phyloP scores from a whole-genome alignment of 2,888 invertebrate genomes.

The Amaurobius ferox region DNA sequence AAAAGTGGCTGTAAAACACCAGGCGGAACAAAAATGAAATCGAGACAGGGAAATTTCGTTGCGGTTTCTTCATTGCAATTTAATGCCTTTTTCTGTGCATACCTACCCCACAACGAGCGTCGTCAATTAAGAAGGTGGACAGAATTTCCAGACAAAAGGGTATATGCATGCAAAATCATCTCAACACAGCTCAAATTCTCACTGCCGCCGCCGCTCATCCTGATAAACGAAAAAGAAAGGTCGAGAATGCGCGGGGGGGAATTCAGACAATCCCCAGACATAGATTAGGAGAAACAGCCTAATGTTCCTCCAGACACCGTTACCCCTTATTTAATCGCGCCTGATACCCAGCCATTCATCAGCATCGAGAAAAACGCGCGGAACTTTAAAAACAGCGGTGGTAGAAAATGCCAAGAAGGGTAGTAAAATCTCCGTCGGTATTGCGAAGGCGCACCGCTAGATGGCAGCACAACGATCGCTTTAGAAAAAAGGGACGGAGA shows the following conservation, averaged over 20 bases:
- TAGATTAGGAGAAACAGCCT: conserved; percentile 7
- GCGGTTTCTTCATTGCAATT: no score
- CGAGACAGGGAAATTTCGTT: no score
- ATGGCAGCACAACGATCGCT: conserved; percentile 8
- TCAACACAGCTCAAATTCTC: neutral
- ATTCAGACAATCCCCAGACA: conserved; percentile 18
- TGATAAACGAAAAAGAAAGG: conserved; percentile 2
- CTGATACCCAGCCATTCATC: neutral
- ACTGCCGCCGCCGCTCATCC: neutral
- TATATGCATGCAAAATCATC: neutral
- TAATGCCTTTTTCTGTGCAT: no score
- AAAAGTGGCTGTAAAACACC: no score
- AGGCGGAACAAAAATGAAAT: no score
- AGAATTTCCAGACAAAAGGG: neutral
- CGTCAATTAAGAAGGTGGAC: neutral
- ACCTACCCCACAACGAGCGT: neutral
- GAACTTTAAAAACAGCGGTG: neutral
- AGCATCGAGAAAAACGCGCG: conserved; percentile 6
- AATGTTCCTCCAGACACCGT: conserved; percentile 11
- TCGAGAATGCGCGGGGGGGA: neutral
- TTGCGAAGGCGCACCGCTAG: neutral
- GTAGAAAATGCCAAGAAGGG: neutral
- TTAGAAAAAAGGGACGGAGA: neutral
- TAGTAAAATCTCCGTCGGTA: no score
- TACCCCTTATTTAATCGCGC: conserved; percentile 18